Conservation (phyloP, 2,888 invertebrate species). For the Adelognathus sp. region DNA sequence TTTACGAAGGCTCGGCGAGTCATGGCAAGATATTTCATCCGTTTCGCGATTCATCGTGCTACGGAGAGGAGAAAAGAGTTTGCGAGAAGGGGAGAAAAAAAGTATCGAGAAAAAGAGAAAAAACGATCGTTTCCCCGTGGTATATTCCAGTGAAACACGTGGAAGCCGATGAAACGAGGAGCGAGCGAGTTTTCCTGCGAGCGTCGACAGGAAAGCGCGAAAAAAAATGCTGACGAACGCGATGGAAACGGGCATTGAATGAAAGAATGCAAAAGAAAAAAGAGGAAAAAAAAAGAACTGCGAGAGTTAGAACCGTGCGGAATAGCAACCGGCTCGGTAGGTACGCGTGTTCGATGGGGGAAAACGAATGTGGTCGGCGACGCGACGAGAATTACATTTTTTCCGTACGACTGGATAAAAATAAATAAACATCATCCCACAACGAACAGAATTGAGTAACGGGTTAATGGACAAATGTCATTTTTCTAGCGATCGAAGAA, state of each 20-base stretch:
- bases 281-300: not conserved
- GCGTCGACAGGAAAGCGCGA: not conserved
- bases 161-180: slow-evolving; percentile 21
- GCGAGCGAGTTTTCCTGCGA: slow-evolving; percentile 17
- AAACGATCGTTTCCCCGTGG: not conserved
- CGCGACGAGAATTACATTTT: slow-evolving; percentile 6
- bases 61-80: not conserved
- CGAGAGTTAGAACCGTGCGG: slow-evolving; percentile 21
- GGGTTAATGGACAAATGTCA: slow-evolving; percentile 26
- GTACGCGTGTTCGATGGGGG: slow-evolving; percentile 1
- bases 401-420: not conserved
- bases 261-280: slow-evolving; percentile 13
- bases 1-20: not conserved
- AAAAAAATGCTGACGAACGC: slow-evolving; percentile 42
- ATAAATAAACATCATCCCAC: slow-evolving; percentile 2
- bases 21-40: not conserved
- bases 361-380: slow-evolving; percentile 12
- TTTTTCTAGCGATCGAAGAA: not conserved
- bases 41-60: not conserved
- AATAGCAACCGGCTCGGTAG: slow-evolving; percentile 11
- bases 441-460: slow-evolving; percentile 16
- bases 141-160: slow-evolving; percentile 4
- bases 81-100: too few relatives aligned
- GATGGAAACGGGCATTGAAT: slow-evolving; percentile 6
- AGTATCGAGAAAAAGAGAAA: slow-evolving; percentile 1